Percentiles rank a stretch among this genome's conserved stretches.
phyloP scores from a whole-genome alignment of 2,888 invertebrate species.

The Maniola hyperantus region DNA sequence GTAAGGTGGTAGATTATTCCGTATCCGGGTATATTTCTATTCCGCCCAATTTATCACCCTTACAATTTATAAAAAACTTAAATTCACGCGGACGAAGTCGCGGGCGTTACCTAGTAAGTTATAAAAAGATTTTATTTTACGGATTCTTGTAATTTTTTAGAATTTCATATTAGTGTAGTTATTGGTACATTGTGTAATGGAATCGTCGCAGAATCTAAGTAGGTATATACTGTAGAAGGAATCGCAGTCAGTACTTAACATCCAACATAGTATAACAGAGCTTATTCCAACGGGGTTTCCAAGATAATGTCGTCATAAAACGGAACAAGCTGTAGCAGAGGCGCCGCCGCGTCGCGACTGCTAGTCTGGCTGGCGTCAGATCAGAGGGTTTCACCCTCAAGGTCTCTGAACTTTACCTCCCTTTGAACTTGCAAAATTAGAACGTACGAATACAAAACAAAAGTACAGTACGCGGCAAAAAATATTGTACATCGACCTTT shows the following conservation, averaged over 20 bases:
- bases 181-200: too few relatives aligned
- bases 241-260: neutral
- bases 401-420: constrained; percentile 36
- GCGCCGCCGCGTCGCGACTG: constrained; percentile 64
- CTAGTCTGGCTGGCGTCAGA: constrained; percentile 65
- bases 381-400: constrained; percentile 49
- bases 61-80: too few relatives aligned
- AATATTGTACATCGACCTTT: too few relatives aligned
- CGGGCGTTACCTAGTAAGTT: too few relatives aligned
- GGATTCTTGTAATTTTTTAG: too few relatives aligned
- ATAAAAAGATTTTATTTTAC: too few relatives aligned
- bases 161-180: too few relatives aligned
- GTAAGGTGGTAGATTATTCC: too few relatives aligned
- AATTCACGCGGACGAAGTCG: too few relatives aligned
- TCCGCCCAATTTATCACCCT: too few relatives aligned
- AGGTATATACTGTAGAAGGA: neutral
- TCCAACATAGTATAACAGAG: neutral
- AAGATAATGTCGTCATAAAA: constrained; percentile 37
- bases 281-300: neutral
- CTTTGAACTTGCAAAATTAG: constrained; percentile 4
- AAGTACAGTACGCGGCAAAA: neutral
- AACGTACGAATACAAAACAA: neutral
- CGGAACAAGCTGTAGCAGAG: constrained; percentile 43
- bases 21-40: too few relatives aligned
- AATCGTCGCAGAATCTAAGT: too few relatives aligned